A percentile compares a stretch with the other conserved stretches of the same genome.
phyloP scores from a whole-genome alignment of 2,888 invertebrate genomes.

The Sericinus montela region DNA sequence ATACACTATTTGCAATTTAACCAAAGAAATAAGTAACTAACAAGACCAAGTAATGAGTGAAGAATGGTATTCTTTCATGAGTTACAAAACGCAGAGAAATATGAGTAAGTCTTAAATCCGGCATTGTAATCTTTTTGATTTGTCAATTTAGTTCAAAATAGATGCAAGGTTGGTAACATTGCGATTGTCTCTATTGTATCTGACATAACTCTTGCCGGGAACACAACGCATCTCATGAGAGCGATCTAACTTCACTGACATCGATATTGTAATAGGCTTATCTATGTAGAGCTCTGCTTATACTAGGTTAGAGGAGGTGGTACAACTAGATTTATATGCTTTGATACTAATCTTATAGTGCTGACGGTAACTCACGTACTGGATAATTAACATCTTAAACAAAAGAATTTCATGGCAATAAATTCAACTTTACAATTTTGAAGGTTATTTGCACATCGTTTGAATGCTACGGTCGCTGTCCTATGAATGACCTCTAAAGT shows the following conservation, averaged over 20 bases:
- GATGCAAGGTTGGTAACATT: conserved; percentile 14
- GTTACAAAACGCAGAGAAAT: too few relatives aligned
- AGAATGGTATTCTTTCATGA: too few relatives aligned
- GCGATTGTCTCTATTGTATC: conserved; percentile 12
- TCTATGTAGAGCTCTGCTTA: background rate
- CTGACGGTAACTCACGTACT: conserved; percentile 15
- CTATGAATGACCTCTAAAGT: conserved; percentile 32
- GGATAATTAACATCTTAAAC: conserved; percentile 30
- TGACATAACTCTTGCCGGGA: conserved; percentile 10
- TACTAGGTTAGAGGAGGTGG: background rate
- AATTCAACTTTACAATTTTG: conserved; percentile 26
- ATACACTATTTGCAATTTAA: too few relatives aligned
- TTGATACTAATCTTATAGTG: conserved; percentile 12
- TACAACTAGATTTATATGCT: conserved; percentile 7
- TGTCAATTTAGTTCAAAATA: conserved; percentile 17
- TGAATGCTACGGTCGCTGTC: conserved; percentile 37
- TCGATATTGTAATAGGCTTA: conserved; percentile 9
- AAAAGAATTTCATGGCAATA: conserved; percentile 28
- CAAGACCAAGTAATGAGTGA: too few relatives aligned
- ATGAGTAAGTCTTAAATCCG: too few relatives aligned
- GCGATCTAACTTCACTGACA: conserved; percentile 13
- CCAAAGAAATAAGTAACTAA: too few relatives aligned
- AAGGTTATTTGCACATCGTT: conserved; percentile 28
- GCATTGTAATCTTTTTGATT: background rate
- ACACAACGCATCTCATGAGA: conserved; percentile 15